These are phyloP conservation scores for Philypnodon macrostomus DNA, from an alignment of 2,797 vertebrate genomes.

Conservation along the genomic window DNA sequence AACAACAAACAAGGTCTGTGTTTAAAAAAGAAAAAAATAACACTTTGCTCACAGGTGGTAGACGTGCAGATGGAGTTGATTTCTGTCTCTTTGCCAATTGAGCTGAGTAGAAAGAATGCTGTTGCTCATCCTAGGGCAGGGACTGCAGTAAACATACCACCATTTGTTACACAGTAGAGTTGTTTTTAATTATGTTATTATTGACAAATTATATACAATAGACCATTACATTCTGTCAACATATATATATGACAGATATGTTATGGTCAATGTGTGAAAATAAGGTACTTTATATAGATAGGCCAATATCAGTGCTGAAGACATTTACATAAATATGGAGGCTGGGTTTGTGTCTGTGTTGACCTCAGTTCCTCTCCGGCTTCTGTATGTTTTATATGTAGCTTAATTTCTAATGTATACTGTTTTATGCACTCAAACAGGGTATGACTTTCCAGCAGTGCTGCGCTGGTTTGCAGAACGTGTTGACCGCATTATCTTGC, in stretches of 20 bases:
- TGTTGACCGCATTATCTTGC: slow-evolving; percentile 90
- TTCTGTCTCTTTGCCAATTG: slow-evolving; percentile 1
- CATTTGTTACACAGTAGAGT: not conserved
- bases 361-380: slow-evolving; percentile 48
- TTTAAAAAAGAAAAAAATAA: slow-evolving; percentile 12
- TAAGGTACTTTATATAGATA: no score
- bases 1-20: slow-evolving; percentile 29
- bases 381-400: not conserved
- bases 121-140: not conserved
- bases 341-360: slow-evolving; percentile 50
- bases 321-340: slow-evolving; percentile 13
- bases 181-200: no score
- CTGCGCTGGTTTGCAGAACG: slow-evolving; percentile 93
- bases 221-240: no score
- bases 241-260: not conserved
- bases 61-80: slow-evolving; percentile 16
- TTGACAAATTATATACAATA: not conserved
- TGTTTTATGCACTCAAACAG: slow-evolving; percentile 54
- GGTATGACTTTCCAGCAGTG: slow-evolving; percentile 91
- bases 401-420: not conserved
- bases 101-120: slow-evolving; percentile 7
- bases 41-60: not conserved
- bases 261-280: not conserved
- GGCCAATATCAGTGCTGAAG: slow-evolving; percentile 1
- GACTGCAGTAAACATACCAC: not conserved